Conservation (phyloP, 1,140 invertebrate genomes). For the Sycophaga agraensis region DNA sequence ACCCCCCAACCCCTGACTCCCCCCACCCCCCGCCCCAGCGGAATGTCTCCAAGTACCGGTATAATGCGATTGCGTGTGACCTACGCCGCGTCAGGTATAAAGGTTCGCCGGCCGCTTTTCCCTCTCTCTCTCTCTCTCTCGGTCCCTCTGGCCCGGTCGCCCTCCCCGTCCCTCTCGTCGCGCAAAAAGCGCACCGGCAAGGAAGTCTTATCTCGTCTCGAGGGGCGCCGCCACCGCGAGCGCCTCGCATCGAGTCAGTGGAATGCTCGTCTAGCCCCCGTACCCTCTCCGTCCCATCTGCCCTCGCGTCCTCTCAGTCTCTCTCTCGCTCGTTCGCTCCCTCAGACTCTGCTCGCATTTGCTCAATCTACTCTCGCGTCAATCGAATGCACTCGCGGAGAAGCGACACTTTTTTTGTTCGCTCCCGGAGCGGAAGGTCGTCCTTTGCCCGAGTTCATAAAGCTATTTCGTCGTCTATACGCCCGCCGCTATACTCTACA, state of each 20-base stretch:
- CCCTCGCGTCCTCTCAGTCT: background rate
- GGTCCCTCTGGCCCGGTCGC: too few relatives aligned
- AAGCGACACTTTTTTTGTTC: too few relatives aligned
- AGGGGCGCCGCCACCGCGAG: background rate
- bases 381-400: too few relatives aligned
- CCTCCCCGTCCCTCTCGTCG: too few relatives aligned
- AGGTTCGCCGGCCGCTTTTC: background rate
- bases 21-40: too few relatives aligned
- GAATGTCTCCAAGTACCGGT: conserved; percentile 21
- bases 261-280: background rate
- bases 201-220: conserved; percentile 17
- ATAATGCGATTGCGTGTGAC: conserved; percentile 11
- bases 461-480: conserved; percentile 8
- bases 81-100: too few relatives aligned
- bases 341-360: too few relatives aligned
- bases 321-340: background rate
- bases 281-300: background rate
- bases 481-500: background rate
- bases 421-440: too few relatives aligned
- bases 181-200: background rate
- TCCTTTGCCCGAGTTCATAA: background rate
- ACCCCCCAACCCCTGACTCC: background rate
- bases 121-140: background rate
- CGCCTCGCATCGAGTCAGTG: background rate
- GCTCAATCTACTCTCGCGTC: too few relatives aligned